Evolutionary conservation across 2,888 invertebrate species (phyloP), one percentile per base, ranked within the genome.

Genomic region (Cancer borealis): DNA sequence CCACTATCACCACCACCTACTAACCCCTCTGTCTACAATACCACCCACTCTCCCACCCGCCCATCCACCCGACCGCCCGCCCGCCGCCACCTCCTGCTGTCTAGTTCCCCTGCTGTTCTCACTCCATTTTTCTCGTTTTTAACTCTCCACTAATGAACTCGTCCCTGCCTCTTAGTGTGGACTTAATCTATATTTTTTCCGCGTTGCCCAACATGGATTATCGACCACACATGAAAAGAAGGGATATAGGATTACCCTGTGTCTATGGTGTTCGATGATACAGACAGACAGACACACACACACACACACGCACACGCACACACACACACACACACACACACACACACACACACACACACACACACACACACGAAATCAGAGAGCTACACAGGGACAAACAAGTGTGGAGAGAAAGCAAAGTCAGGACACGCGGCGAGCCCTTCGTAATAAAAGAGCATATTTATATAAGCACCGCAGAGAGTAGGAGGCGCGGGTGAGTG

Each of bases 111-210:
- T 39, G 84, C 84, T 84, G 84, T 14, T 39, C 30, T 84, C 30
- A 30, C 39, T 84, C 6, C 0, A 84, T 84, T 84, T 84, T 84
- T 84, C 39, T 84, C 84, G 84, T 84, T 84, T 84, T 84, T 84
- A 84, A 84, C 84, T 84, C 84, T 39, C 84, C 84, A 73, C 84
- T 84, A 84, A 84, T 84, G 84, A 84, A 84, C 84, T 84, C 89
- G 47, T 30, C 49, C 26, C 54, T 30, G 47, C 54, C 30, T 47
- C 89, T 89, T 89, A 89, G 89, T 84, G 84, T 84, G 84, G 84
- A 84, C 84, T 84, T 84, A 84, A 84, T 84, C 84, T 84, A 84
- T 84, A 84, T 84, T 84, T 84, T 84, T 84, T 84, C 84, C 84
- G 84, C 39, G 10, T 84, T 14, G 84, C 84, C 17, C 84, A 39